Evolutionary conservation across 2,113 vertebrate genomes (phyloP).

Genomic region (Hydrochoerus hydrochaeris): DNA sequence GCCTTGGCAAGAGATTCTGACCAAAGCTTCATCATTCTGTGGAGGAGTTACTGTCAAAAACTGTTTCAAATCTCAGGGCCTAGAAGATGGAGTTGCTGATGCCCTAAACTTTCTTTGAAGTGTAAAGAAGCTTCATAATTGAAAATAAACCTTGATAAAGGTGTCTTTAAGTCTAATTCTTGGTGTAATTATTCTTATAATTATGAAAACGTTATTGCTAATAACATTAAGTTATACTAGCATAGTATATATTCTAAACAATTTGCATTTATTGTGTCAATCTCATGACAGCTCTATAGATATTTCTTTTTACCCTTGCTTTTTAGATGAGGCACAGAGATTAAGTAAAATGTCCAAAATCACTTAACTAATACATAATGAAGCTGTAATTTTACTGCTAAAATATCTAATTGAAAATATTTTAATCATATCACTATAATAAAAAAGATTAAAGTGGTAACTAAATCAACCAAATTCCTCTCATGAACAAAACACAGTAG

Average conservation of each 20-base stretch:
- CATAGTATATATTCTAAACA: background rate
- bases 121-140: slow-evolving; percentile 29
- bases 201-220: background rate
- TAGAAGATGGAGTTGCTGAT: slow-evolving; percentile 68
- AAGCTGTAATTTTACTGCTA: background rate
- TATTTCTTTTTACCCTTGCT: background rate
- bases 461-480: background rate
- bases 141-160: slow-evolving; percentile 33
- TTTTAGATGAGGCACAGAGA: slow-evolving; percentile 6
- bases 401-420: slow-evolving; percentile 9
- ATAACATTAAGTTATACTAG: background rate
- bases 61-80: slow-evolving; percentile 67
- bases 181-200: background rate
- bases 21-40: slow-evolving; percentile 71
- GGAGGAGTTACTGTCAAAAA: slow-evolving; percentile 73
- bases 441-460: background rate
- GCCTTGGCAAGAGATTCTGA: slow-evolving; percentile 57
- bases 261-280: background rate
- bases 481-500: background rate
- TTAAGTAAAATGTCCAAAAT: background rate
- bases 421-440: background rate
- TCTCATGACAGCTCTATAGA: background rate
- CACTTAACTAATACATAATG: background rate
- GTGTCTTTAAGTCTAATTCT: background rate
- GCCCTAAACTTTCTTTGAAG: slow-evolving; percentile 68